Conservation (phyloP, 1,140 invertebrate species). For the Neodiprion fabricii region DNA sequence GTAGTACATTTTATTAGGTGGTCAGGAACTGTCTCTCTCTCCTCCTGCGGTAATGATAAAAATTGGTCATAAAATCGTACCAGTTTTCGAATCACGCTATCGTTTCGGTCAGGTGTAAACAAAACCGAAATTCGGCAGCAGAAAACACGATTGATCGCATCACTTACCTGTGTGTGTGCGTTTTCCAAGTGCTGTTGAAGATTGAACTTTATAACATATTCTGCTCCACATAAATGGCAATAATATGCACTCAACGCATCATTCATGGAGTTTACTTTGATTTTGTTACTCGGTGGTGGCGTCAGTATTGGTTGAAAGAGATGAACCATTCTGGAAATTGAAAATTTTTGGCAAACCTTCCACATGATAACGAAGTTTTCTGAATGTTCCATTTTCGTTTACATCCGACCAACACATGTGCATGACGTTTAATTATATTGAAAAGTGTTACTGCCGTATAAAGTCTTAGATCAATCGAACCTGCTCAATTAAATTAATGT, state of each 20-base stretch:
- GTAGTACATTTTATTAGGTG: conserved; percentile 69
- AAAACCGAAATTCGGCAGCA: not conserved
- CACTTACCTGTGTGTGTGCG: conserved; percentile 58
- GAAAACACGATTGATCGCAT: not conserved
- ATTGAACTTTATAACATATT: conserved; percentile 74
- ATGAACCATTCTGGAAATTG: conserved; percentile 57
- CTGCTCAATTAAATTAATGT: too few species aligned
- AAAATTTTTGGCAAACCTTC: conserved; percentile 12
- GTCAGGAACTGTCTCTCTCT: conserved; percentile 62
- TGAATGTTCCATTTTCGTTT: too few species aligned
- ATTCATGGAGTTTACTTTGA: conserved; percentile 64
- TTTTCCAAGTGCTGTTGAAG: conserved; percentile 69
- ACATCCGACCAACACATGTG: too few species aligned
- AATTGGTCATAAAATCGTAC: conserved; percentile 17
- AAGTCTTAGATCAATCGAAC: too few species aligned
- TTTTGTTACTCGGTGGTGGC: conserved; percentile 67
- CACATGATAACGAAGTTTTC: conserved; percentile 13
- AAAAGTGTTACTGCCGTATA: too few species aligned
- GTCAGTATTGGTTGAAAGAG: conserved; percentile 62
- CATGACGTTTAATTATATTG: too few species aligned
- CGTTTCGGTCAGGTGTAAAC: not conserved
- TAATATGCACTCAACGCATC: conserved; percentile 69
- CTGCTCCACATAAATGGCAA: conserved; percentile 72
- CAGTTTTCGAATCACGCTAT: too few species aligned
- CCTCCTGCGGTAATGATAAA: conserved; percentile 48